Percentiles rank a stretch among this genome's conserved stretches.
Conservation (phyloP, 2,797 vertebrate genomes). For the Alfaro cultratus region DNA sequence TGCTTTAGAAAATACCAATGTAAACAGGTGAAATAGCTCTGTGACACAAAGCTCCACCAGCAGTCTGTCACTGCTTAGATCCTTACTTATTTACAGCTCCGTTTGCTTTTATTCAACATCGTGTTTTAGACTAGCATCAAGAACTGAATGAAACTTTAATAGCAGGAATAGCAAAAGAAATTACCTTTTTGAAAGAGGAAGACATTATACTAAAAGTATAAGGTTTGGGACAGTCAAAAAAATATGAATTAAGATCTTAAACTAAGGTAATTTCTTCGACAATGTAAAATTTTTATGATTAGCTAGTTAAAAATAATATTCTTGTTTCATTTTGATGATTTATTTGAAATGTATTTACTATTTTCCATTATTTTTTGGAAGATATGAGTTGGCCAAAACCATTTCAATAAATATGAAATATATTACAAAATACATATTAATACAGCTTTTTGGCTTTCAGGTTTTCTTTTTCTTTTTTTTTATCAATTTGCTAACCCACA, state of each 20-base stretch:
- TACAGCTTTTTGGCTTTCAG: background rate
- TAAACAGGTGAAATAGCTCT: conserved; percentile 36
- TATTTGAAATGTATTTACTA: background rate
- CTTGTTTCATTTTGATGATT: background rate
- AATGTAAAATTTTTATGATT: background rate
- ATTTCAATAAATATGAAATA: background rate
- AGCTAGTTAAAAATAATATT: background rate
- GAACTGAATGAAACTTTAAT: conserved; percentile 12
- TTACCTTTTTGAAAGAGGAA: background rate
- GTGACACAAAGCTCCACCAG: conserved; percentile 18
- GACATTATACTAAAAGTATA: background rate
- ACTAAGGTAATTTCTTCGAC: background rate
- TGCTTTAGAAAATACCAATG: conserved; percentile 39
- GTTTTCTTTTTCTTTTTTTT: background rate
- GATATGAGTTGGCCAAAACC: background rate
- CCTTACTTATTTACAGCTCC: conserved; percentile 17
- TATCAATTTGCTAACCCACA: background rate
- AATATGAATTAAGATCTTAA: background rate
- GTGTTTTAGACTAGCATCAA: background rate
- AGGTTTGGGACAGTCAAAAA: conserved; percentile 3
- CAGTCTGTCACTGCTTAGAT: background rate
- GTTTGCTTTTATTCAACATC: conserved; percentile 9
- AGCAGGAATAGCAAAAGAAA: background rate
- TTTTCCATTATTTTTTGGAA: background rate
- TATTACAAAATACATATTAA: background rate